Base-by-base conservation (phyloP, 2,888 invertebrate species). In the Isoperla grammatica region DNA sequence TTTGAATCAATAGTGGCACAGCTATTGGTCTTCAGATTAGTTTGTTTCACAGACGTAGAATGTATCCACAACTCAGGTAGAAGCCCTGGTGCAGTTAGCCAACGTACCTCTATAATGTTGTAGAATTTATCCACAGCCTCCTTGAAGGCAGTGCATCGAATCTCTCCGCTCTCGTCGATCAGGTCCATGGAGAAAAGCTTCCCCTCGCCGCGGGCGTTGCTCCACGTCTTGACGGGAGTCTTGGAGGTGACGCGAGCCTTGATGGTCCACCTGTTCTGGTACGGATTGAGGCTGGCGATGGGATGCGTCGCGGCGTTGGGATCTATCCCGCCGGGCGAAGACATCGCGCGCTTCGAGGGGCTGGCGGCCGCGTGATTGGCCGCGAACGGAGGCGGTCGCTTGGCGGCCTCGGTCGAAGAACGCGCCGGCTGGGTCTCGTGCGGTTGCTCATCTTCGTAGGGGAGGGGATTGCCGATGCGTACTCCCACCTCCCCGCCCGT, bases 191-290 rank as follows among this genome's bases (percentile, higher is more conserved):
- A 90, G 73, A 98, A 98, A 2, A 98, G 78, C 72, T 93, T 92
- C 0, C 98, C 98, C 74, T 95, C 95, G 0, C 96, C 95, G 60
- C 84, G 81, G 0, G 93, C 87, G 74, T 98, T 98, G 63, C 86
- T 90, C 93, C 95, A 98, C 0, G 86, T 87, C 60, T 90, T 83
- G 48, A 97, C 84, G 0, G 78, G 71, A 0, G 87, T 81, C 72
- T 98, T 98, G 67, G 82, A 84, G 61, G 87, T 88, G 0, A 97
- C 90, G 55, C 96, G 81, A 1, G 87, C 97, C 72, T 90, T 90
- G 61, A 98, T 90, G 1, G 91, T 87, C 95, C 96, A 97, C 69
- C 88, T 88, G 74, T 94, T 95, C 71, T 95, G 94, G 73, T 95
- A 97, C 1, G 96, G 96, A 67, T 91, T 95, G 11, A 97, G 79